Evolutionary conservation across 2,113 vertebrate species (phyloP), one percentile per base, ranked within the genome.

Genomic region (Rhinopithecus roxellana): DNA sequence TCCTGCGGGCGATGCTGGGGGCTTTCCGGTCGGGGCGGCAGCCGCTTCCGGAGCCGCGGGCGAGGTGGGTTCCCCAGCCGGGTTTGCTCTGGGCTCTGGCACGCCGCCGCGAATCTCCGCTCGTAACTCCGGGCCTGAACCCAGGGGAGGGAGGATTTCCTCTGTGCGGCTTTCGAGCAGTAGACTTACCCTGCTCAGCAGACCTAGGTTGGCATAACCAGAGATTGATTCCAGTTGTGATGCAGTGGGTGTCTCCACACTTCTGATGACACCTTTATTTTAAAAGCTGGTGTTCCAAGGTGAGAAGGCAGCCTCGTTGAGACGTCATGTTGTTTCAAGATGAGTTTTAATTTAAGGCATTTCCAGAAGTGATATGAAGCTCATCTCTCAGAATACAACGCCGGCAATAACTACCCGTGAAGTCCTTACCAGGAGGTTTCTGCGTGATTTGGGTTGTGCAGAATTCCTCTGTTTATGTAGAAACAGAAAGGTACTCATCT

Each of bases 191-290:
- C 32, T 27, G 48, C 86, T 30, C 0, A 59, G 86, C 83, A 25
- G 91, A 18, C n/a, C 38, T 35, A 59, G 48, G 78, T 93, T 93
- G 74, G 91, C 93, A 69, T 78, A 79, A 22, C n/a, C 55, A 13
- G 45, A 64, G 79, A 16, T 13, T 75, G 35, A 17, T 75, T 55
- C 52, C 61, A 1, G 78, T 2, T 2, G 59, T 0, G 89, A 59
- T 45, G 48, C 89, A 8, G 75, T 75, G 95, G 95, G 94, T 90
- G 97, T 96, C 94, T 81, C 79, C 79, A 18, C 78, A 2, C 48
- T 52, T 23, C 13, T 1, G 20, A 22, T 3, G 61, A 52, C 94
- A 77, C 75, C 64, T 93, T 91, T 14, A 45, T 86, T 95, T 83
- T 87, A 80, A 89, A 91, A 69, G 79, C 83, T 55, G 93, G 13